A percentile compares a stretch with the other conserved stretches of the same genome.
Conservation (phyloP, 53 echinoderm and acorn worm genomes). For the Paracentrotus lividus region DNA sequence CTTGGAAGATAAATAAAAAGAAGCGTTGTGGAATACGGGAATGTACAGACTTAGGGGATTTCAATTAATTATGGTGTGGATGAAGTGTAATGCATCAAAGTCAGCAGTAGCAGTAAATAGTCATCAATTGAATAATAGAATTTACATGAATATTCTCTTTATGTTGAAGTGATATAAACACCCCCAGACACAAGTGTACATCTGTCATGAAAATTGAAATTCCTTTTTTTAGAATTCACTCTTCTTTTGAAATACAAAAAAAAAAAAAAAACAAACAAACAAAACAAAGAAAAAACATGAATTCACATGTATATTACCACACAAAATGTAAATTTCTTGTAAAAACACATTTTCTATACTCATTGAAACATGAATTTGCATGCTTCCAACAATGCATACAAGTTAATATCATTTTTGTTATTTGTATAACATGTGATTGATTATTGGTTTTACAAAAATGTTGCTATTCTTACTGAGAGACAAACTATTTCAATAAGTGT, state of each 20-base stretch:
- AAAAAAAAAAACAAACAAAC: no score
- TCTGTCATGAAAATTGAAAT: conserved; percentile 13
- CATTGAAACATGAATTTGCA: neutral
- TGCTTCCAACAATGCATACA: neutral
- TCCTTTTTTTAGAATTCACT: no score
- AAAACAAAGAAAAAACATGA: no score
- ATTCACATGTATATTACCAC: no score
- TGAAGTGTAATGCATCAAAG: conserved; percentile 42
- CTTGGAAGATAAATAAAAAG: neutral
- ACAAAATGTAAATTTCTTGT: conserved; percentile 5
- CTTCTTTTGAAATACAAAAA: no score
- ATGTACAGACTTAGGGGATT: conserved; percentile 11
- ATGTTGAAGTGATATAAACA: neutral
- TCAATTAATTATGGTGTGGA: conserved; percentile 38
- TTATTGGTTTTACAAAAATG: neutral
- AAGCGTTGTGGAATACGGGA: neutral
- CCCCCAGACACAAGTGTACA: neutral
- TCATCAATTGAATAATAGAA: conserved; percentile 29
- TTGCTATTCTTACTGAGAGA: no score
- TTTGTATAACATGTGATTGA: neutral
- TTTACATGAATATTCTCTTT: neutral
- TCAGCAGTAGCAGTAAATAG: conserved; percentile 6
- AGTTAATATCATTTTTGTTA: no score
- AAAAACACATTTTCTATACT: neutral
- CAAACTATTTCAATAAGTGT: no score